Evolutionary conservation across 2,797 vertebrate genomes (phyloP).

Genomic region (Leucoraja ocellata): DNA sequence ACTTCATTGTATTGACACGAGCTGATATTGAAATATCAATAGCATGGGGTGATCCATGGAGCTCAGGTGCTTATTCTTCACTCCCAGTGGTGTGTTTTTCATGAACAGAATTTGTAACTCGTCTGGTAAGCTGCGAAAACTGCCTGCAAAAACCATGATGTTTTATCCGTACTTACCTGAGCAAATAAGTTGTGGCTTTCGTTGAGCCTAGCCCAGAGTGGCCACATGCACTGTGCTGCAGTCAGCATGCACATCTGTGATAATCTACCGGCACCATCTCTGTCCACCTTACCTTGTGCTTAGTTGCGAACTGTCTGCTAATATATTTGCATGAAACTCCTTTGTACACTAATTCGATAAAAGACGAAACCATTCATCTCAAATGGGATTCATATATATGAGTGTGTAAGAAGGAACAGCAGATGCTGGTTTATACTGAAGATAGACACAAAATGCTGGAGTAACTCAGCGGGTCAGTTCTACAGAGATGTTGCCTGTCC

Average conservation of each 20-base stretch:
- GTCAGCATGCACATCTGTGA: no score
- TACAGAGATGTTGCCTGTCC: no score
- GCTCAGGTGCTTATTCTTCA: background rate
- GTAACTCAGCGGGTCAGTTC: no score
- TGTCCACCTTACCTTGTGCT: background rate
- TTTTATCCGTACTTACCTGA: background rate
- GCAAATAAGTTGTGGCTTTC: background rate
- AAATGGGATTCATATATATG: background rate
- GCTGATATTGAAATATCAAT: slow-evolving; percentile 29
- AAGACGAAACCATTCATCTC: background rate
- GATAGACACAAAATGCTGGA: no score
- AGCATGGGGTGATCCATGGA: background rate
- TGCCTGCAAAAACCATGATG: background rate
- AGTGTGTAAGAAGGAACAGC: background rate
- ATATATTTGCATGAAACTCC: background rate
- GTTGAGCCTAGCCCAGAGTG: background rate
- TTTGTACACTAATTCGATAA: background rate
- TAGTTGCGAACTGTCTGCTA: background rate
- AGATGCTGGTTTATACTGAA: no score
- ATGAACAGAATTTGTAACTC: slow-evolving; percentile 2
- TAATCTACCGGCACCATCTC: background rate
- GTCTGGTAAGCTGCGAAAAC: background rate
- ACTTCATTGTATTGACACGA: slow-evolving; percentile 29
- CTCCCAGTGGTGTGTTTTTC: slow-evolving; percentile 1
- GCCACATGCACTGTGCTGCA: background rate